Base-by-base conservation (phyloP, 1,140 invertebrate species). In the Dendrolimus punctatus region DNA sequence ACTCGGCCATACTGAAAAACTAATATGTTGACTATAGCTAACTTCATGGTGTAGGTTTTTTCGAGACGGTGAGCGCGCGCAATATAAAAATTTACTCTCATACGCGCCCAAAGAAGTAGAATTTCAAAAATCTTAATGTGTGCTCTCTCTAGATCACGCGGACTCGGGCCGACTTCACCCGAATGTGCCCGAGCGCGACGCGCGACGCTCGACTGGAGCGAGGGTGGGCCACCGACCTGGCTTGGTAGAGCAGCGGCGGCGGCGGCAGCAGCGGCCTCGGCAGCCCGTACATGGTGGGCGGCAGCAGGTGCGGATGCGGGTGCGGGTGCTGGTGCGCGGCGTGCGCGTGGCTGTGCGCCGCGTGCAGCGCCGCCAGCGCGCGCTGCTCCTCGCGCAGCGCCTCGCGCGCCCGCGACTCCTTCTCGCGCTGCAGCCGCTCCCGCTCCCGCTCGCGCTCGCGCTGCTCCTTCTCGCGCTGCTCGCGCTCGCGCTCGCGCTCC, bases 371-470 rank as follows among this genome's bases (percentile, higher is more conserved):
- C 36, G 69, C 69, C 23, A 64, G 62, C 8, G 68, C 65, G 38
- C 62, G 62, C 44, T 71, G 61, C 50, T 76, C 76, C 40, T 69
- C 64, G n/a, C 70, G 58, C 42, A 70, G 53, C n/a, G 64, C 62
- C 49, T 82, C 77, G 6, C 78, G 71, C 57, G 85, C 84, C 23
- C 82, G 63, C 47, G 77, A 73, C 59, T 84, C 76, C 53, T 83
- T 76, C 60, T 77, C 74, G 42, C 74, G 57, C 41, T 68, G 60
- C 36, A 60, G 55, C 8, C 68, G 63, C 46, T 73, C 71, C 8
- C n/a, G n/a, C n/a, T n/a, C n/a, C 6, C 59, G 40, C 43, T 61
- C 55, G 6, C 74, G 55, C 47, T 87, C 82, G 10, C 81, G 67
- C 51, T 85, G 54, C 53, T 85, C 77, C 50, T 80, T 74, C 56